Evolutionary conservation across 2,888 invertebrate genomes (phyloP).

Genomic region (Hymenopus coronatus): DNA sequence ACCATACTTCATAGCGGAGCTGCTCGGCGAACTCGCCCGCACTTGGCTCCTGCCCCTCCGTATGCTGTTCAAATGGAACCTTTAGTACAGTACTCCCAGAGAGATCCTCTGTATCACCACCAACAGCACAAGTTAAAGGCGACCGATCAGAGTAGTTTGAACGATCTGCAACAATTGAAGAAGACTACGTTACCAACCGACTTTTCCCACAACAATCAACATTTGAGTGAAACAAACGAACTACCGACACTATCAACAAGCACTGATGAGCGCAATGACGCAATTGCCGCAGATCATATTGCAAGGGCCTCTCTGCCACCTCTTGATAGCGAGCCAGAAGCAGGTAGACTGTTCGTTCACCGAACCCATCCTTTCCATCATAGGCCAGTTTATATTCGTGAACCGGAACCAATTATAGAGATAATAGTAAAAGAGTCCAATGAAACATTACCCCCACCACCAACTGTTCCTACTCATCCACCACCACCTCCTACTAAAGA

Average conservation of each 20-base stretch:
- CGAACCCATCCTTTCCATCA: slow-evolving; percentile 15
- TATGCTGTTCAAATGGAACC: slow-evolving; percentile 81
- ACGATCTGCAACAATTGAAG: slow-evolving; percentile 17
- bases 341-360: slow-evolving; percentile 27
- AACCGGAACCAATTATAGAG: slow-evolving; percentile 72
- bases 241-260: not conserved
- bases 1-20: not conserved
- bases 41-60: slow-evolving; percentile 53
- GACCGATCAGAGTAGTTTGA: not conserved
- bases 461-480: slow-evolving; percentile 49
- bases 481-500: slow-evolving; percentile 55
- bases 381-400: slow-evolving; percentile 16
- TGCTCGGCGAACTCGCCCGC: slow-evolving; percentile 22
- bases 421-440: slow-evolving; percentile 90
- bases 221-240: slow-evolving; percentile 12
- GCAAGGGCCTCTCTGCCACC: not conserved
- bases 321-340: slow-evolving; percentile 39
- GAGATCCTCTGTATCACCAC: slow-evolving; percentile 62
- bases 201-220: slow-evolving; percentile 12
- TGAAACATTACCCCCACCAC: slow-evolving; percentile 67
- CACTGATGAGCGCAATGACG: not conserved
- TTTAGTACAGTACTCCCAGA: slow-evolving; percentile 73
- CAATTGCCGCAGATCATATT: not conserved
- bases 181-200: not conserved
- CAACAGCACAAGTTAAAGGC: slow-evolving; percentile 17